Evolutionary conservation across 2,113 vertebrate genomes (phyloP), one percentile per base, ranked within the genome.

Genomic region (Leptodactylus fuscus): DNA sequence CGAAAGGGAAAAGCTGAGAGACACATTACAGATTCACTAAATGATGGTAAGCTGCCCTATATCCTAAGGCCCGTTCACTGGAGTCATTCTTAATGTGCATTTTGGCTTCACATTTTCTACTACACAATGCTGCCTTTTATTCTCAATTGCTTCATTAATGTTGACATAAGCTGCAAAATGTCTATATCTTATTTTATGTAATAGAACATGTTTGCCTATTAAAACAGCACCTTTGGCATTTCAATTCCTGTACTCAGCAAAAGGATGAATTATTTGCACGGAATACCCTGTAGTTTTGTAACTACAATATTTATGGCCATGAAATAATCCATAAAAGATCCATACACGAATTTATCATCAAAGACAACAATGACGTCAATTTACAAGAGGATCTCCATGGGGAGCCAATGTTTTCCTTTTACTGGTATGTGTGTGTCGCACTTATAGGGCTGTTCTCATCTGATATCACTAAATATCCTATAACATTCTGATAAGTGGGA

Each of bases 1-100:
- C 36, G 27, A 38, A 73, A 49, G 81, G 34, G 7, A 58, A 41
- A 74, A 53, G n/a, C 69, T 83, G 69, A 73, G 32, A 73, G 81
- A 73, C 69, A 83, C 49, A 73, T 83, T 58, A 41, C 81, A 83
- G 48, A 58, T 83, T 29, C 32, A 55, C 67, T 74, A 83, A 83
- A 83, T 83, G 81, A 83, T 73, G 24, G 49, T 83, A 83, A 83
- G 18, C 67, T 55, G 67, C 38, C 48, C 69, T 74, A 58, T 74
- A 83, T 83, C 81, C 81, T 58, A 15, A 83, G 81, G 81, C 49
- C 32, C 24, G n/a, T 82, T 71, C 46, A 55, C 10, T 82, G 46
- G 29, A 55, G 32, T 51, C 18, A 55, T 20, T 51, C 81, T 24
- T 82, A 71, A 53, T 51, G 29, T 46, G 41, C 46, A 71, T 71